Percentiles rank a stretch among this genome's conserved stretches.
Conservation (phyloP, 2,888 invertebrate genomes). For the Himalopsyche anomala region DNA sequence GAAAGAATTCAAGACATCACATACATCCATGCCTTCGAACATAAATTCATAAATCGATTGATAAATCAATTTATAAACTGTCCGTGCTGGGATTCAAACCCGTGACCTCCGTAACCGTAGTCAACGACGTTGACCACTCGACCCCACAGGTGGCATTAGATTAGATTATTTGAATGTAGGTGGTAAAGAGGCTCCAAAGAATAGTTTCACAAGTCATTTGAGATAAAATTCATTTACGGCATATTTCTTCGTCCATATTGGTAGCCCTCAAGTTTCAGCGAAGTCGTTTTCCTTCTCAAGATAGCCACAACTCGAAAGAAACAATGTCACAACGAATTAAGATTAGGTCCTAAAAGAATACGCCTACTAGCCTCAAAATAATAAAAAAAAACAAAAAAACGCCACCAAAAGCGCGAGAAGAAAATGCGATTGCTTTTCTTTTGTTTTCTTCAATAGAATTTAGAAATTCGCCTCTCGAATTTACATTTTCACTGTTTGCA, state of each 20-base stretch:
- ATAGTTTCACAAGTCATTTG: too few species aligned
- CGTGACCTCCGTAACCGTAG: too few species aligned
- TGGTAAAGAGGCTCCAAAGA: too few species aligned
- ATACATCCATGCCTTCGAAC: too few species aligned
- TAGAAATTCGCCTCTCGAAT: background rate
- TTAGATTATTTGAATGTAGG: too few species aligned
- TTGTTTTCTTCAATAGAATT: background rate
- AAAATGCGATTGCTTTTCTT: background rate
- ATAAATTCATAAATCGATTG: too few species aligned
- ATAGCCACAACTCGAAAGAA: background rate
- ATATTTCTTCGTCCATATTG: background rate
- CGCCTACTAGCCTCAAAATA: background rate
- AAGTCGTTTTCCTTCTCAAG: background rate
- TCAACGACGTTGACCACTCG: too few species aligned
- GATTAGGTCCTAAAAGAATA: background rate
- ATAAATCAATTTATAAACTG: too few species aligned
- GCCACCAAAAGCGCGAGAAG: background rate
- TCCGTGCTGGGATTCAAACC: too few species aligned
- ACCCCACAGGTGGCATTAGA: too few species aligned
- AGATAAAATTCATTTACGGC: too few species aligned
- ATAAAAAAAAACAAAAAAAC: background rate
- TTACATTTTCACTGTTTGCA: constrained; percentile 47
- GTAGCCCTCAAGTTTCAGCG: background rate
- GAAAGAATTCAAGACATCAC: too few species aligned
- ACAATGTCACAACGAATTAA: constrained; percentile 13